Conservation (phyloP, 2,113 vertebrate genomes). For the Pomatostomus ruficeps region DNA sequence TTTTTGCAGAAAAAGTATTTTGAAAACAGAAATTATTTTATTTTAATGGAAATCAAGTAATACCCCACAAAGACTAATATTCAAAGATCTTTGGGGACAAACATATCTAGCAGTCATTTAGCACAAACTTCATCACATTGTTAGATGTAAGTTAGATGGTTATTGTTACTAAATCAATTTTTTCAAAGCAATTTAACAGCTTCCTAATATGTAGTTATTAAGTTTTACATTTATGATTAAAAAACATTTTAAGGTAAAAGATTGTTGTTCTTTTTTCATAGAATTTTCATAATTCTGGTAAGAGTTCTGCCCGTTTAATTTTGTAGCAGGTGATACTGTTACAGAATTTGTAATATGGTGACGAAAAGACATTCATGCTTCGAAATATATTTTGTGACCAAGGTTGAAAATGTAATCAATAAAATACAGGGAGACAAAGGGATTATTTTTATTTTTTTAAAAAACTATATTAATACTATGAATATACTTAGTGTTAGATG, state of each 20-base stretch:
- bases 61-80: background rate
- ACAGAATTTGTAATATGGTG: background rate
- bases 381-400: background rate
- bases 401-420: background rate
- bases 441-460: background rate
- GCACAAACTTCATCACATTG: background rate
- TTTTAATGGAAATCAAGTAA: background rate
- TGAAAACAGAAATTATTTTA: background rate
- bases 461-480: background rate
- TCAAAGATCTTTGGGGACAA: background rate
- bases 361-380: background rate
- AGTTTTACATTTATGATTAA: background rate
- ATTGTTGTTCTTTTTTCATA: background rate
- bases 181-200: background rate
- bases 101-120: background rate
- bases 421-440: background rate
- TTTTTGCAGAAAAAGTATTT: background rate
- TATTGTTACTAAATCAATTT: background rate
- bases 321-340: background rate
- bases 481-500: background rate
- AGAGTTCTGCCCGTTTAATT: background rate
- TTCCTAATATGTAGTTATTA: background rate
- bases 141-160: background rate
- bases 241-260: background rate
- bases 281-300: background rate